These are phyloP conservation scores for Drosophila picticornis DNA, from an alignment of 2,888 invertebrate species.

Conservation along the genomic window DNA sequence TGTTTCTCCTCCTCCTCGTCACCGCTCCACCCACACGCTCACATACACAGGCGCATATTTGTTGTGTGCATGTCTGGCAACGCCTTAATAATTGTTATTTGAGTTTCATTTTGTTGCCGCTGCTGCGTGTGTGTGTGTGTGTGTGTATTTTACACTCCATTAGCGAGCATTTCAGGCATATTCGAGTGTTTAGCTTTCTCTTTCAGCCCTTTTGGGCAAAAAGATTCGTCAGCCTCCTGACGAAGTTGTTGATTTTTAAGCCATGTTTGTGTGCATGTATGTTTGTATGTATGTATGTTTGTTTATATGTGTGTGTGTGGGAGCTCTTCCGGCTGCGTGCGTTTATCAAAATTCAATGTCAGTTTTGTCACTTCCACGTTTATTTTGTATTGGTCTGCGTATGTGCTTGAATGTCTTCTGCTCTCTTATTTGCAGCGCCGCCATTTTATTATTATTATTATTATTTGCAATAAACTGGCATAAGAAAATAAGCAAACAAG, in stretches of 20 bases:
- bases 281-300: conserved; percentile 3
- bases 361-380: conserved; percentile 55
- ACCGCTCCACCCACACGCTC: conserved; percentile 74
- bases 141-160: conserved; percentile 70
- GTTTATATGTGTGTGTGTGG: conserved; percentile 28
- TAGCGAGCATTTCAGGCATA: conserved; percentile 62
- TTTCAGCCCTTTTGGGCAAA: conserved; percentile 74
- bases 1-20: conserved; percentile 31
- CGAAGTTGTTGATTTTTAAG: conserved; percentile 48
- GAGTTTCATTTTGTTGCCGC: conserved; percentile 76
- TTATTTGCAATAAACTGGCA: conserved; percentile 28
- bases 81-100: conserved; percentile 84
- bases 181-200: conserved; percentile 77
- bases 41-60: conserved; percentile 65
- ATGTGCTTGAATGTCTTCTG: conserved; percentile 34
- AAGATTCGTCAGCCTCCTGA: conserved; percentile 35
- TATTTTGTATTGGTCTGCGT: conserved; percentile 19
- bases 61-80: conserved; percentile 82
- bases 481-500: conserved; percentile 11
- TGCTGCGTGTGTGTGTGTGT: conserved; percentile 28
- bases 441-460: conserved; percentile 66
- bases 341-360: conserved; percentile 81
- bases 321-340: conserved; percentile 61
- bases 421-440: conserved; percentile 51
- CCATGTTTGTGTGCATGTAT: conserved; percentile 5